Evolutionary conservation across 2,888 invertebrate species (phyloP).

Genomic region (Callosobruchus maculatus): DNA sequence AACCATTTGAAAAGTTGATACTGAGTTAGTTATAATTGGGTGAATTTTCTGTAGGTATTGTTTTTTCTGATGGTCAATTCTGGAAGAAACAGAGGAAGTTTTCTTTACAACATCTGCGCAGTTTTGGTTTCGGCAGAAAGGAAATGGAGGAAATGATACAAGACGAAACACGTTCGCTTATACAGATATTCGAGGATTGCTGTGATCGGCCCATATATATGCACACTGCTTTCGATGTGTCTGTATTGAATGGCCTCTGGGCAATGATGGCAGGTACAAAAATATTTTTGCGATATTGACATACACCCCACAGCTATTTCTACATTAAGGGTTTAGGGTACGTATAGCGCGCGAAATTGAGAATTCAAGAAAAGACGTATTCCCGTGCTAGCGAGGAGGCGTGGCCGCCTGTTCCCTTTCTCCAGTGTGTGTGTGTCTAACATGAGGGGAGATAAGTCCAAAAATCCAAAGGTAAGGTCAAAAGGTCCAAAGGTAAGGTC

Average conservation of each 20-base stretch:
- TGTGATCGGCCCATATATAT: slow-evolving; percentile 44
- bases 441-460: no score
- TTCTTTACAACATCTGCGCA: slow-evolving; percentile 60
- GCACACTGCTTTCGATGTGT: slow-evolving; percentile 53
- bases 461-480: no score
- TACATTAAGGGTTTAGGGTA: no score
- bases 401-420: no score
- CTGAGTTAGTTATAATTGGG: neutral
- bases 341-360: no score
- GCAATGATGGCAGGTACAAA: slow-evolving; percentile 57
- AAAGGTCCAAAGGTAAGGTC: no score
- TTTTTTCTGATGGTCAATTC: slow-evolving; percentile 63
- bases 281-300: no score
- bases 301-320: no score
- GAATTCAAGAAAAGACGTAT: no score
- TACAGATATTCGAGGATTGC: slow-evolving; percentile 48
- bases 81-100: slow-evolving; percentile 68
- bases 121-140: slow-evolving; percentile 61
- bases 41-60: slow-evolving; percentile 53
- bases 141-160: slow-evolving; percentile 60
- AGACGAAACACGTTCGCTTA: slow-evolving; percentile 54
- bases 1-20: no score
- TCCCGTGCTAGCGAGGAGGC: no score
- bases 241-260: slow-evolving; percentile 68
- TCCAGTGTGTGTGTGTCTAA: no score